These are phyloP conservation scores for Scomber japonicus DNA, from an alignment of 2,113 vertebrate species.

Conservation along the genomic window DNA sequence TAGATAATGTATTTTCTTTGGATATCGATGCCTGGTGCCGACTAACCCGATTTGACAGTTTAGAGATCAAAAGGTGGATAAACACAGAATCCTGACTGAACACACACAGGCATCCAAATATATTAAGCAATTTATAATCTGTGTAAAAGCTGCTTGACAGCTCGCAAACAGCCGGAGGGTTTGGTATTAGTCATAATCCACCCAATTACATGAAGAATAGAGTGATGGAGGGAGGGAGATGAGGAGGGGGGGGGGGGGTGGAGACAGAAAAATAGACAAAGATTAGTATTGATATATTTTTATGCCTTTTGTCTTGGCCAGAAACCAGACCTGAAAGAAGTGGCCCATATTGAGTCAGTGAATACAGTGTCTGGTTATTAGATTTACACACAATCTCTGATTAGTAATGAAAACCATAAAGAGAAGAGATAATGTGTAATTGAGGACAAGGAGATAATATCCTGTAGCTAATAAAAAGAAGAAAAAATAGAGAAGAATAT, in stretches of 20 bases:
- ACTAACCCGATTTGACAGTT: conserved; percentile 50
- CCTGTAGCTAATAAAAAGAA: background rate
- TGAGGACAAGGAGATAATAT: conserved; percentile 4
- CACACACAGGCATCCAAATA: conserved; percentile 36
- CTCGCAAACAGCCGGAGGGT: conserved; percentile 55
- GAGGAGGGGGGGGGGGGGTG: background rate
- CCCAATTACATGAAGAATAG: conserved; percentile 59
- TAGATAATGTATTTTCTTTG: conserved; percentile 23
- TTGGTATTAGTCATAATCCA: conserved; percentile 63
- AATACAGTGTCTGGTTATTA: background rate
- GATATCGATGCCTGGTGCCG: conserved; percentile 17
- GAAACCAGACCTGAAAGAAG: background rate
- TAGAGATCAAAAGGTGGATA: conserved; percentile 44
- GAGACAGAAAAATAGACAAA: conserved; percentile 29
- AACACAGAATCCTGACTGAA: conserved; percentile 1
- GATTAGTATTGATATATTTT: background rate
- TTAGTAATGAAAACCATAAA: conserved; percentile 9
- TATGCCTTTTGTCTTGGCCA: background rate
- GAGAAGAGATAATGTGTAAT: conserved; percentile 3
- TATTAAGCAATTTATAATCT: conserved; percentile 55
- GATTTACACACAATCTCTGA: background rate
- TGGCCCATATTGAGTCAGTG: background rate
- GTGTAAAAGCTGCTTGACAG: conserved; percentile 57
- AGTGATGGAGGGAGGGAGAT: conserved; percentile 7
- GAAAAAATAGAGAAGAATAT: background rate